phyloP scores from a whole-genome alignment of 2,113 vertebrate genomes.

The Illadopsis cleaveri region DNA sequence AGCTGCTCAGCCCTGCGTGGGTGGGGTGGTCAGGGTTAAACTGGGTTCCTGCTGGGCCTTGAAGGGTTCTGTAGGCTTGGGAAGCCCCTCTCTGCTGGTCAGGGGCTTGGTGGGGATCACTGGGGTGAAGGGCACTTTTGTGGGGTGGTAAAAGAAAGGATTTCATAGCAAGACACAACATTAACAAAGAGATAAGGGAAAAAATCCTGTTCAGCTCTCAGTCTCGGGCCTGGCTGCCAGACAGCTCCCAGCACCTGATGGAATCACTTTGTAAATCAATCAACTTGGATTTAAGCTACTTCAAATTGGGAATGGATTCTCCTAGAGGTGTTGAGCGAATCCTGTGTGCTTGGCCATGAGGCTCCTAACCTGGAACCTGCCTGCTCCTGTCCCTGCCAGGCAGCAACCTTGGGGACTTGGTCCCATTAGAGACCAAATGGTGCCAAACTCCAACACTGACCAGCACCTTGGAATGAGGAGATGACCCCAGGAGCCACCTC shows the following conservation, averaged over 20 bases:
- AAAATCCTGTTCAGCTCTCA: background rate
- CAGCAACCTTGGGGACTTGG: background rate
- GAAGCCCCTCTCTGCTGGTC: background rate
- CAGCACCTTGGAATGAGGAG: background rate
- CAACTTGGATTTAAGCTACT: background rate
- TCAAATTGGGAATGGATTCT: background rate
- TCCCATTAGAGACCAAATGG: background rate
- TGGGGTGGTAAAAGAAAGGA: background rate
- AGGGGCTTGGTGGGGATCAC: background rate
- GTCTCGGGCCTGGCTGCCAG: background rate
- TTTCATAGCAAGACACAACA: background rate
- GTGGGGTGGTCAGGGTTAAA: fast-evolving
- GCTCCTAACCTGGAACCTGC: background rate
- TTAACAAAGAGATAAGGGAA: background rate
- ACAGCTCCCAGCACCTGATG: background rate
- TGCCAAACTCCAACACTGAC: background rate
- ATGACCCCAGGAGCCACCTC: fast-evolving
- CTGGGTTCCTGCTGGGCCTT: background rate
- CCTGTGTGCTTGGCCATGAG: fast-evolving
- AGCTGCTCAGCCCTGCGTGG: fast-evolving
- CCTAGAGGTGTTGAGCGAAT: background rate
- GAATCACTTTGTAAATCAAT: background rate
- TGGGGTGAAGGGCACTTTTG: background rate
- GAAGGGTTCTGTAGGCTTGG: background rate
- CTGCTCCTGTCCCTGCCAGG: background rate